Conservation (phyloP, 2,797 vertebrate species). For the Hipposideros larvatus region DNA sequence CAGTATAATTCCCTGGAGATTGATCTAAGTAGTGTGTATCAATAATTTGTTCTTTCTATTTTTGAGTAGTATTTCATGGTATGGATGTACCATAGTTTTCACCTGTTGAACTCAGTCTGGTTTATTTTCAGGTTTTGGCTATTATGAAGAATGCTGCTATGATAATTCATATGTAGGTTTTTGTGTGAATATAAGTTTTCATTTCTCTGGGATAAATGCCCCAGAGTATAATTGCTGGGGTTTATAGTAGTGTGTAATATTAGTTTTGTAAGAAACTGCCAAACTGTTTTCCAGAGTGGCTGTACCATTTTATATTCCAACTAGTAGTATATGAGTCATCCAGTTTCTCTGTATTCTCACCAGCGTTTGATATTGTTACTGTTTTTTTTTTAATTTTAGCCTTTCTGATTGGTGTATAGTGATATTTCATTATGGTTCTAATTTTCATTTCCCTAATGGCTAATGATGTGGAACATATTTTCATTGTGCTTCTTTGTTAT, state of each 20-base stretch:
- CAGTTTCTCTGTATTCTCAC: not conserved
- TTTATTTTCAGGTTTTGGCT: not conserved
- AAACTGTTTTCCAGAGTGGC: not conserved
- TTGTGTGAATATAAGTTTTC: not conserved
- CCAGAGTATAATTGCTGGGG: not conserved
- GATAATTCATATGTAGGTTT: not conserved
- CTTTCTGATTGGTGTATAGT: not conserved
- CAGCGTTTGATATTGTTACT: conserved; percentile 6
- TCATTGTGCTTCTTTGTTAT: conserved; percentile 27
- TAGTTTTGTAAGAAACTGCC: conserved; percentile 1
- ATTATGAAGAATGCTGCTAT: not conserved
- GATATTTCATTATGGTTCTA: conserved; percentile 22
- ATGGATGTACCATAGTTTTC: not conserved
- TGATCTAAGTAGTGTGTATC: not conserved
- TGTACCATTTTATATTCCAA: not conserved
- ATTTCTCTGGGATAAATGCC: not conserved
- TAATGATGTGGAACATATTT: conserved; percentile 10
- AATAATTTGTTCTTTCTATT: not conserved
- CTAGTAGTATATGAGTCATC: not conserved
- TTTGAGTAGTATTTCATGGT: not conserved
- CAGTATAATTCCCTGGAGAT: not conserved
- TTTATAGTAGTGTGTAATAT: not conserved
- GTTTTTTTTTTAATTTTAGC: not conserved
- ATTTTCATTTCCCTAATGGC: not conserved
- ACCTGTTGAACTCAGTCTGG: not conserved